Base-by-base conservation (phyloP, 2,797 vertebrate genomes). In the Botia kubotai region DNA sequence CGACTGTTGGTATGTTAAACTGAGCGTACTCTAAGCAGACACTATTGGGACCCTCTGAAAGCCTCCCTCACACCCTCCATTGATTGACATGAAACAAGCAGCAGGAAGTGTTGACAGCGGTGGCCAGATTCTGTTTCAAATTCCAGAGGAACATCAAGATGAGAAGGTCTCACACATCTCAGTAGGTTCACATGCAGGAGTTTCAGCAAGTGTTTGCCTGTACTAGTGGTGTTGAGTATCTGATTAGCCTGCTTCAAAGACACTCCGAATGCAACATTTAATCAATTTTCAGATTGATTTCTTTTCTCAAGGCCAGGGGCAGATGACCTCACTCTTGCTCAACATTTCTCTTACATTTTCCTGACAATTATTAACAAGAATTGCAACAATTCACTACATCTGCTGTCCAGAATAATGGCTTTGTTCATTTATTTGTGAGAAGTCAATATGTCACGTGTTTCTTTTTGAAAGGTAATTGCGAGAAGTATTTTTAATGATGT, bases 11-110 rank as follows among this genome's bases (percentile, higher is more conserved):
- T 89, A 85, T 92, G 93, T 94, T 94, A 93, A 94, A 93, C 90
- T 89, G 90, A 93, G 91, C 89, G 58, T 93, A 88, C 87, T 91
- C 88, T 90, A 87, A 93, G 89, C 87, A 87, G 86, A 86, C 90
- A 92, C 93, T 91, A 91, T 80, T 84, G 90, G 90, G 91, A 93
- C 89, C 88, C 84, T 90, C 92, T 93, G 89, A 93, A 93, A 94
- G 91, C 90, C 26, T 65, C 81, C 89, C 86, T 89, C 78, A 83
- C 86, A 86, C 89, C 85, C 81, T 48, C 81, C 91, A 93, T 92
- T 94, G 93, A 94, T 93, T 93, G 92, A 94, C 92, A 92, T 76
- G 88, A 87, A 91, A 93, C 93, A 93, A 92, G 91, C 89, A 88
- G 84, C 39, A 82, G 89, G 90, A 93, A 88, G 89, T 90, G 90